Conservation (phyloP, 2,797 vertebrate species). For the Tragopan temminckii region DNA sequence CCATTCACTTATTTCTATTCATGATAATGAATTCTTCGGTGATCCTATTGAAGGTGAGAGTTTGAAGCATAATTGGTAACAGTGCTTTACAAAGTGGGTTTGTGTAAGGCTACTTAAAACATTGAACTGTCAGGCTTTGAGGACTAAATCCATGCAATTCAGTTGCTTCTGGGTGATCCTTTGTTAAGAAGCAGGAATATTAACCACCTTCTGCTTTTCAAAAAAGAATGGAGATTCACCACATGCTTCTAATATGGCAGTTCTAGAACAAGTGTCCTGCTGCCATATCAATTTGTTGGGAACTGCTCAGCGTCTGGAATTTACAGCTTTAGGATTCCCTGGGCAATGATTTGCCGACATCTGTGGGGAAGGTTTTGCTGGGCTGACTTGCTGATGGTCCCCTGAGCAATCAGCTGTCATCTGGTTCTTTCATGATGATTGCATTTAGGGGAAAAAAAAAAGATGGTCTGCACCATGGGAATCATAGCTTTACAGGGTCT, state of each 20-base stretch:
- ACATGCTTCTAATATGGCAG: no score
- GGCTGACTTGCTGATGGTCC: conserved; percentile 17
- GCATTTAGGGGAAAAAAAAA: neutral
- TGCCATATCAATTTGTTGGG: neutral
- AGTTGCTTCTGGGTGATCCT: neutral
- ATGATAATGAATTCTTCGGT: conserved; percentile 98
- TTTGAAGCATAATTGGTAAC: neutral
- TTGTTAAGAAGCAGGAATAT: neutral
- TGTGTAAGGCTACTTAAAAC: neutral
- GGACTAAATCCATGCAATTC: neutral
- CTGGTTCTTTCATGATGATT: conserved; percentile 41
- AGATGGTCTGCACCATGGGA: neutral
- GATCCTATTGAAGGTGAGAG: conserved; percentile 90
- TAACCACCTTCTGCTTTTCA: neutral
- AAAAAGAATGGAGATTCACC: neutral
- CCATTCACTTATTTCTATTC: conserved; percentile 97
- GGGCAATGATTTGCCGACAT: conserved; percentile 20
- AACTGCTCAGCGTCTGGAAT: neutral
- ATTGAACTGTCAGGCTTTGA: neutral
- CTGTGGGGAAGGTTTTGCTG: neutral
- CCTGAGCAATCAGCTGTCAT: conserved; percentile 34
- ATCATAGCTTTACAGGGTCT: neutral
- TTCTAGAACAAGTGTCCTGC: neutral
- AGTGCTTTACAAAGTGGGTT: neutral
- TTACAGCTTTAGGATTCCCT: neutral